Evolutionary conservation across 2,797 vertebrate species (phyloP).

Genomic region (Anas bahamensis): DNA sequence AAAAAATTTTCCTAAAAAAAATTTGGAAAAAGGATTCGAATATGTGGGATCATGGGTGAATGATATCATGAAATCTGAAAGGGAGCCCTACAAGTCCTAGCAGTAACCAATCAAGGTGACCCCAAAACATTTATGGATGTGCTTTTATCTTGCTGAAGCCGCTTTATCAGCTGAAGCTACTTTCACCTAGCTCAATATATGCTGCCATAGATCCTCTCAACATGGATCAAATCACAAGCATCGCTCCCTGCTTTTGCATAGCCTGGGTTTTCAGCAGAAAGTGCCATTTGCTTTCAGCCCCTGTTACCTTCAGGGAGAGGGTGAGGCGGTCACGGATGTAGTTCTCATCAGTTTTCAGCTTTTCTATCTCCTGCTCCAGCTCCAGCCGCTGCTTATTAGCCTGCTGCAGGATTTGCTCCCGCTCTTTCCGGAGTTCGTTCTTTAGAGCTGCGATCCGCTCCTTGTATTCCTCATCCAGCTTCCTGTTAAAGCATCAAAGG

Average conservation of each 20-base stretch:
- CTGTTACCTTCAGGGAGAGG: conserved; percentile 88
- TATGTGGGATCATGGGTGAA: accelerated
- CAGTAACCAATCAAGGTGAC: accelerated
- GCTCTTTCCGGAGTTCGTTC: conserved; percentile 85
- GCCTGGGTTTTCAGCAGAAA: background rate
- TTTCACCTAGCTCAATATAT: accelerated
- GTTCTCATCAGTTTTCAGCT: conserved; percentile 88
- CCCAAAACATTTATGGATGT: accelerated
- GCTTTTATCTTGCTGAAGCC: accelerated
- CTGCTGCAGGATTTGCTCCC: conserved; percentile 92
- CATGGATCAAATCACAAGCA: accelerated
- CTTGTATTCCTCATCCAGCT: conserved; percentile 92
- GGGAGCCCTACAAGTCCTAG: background rate
- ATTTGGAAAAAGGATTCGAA: background rate
- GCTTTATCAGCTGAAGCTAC: background rate
- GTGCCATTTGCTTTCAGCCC: accelerated
- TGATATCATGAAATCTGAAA: background rate
- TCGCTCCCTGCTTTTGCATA: accelerated
- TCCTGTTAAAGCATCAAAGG: conserved; percentile 72
- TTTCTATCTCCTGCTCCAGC: conserved; percentile 88
- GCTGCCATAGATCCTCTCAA: background rate
- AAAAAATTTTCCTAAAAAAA: background rate
- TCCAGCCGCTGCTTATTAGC: conserved; percentile 86
- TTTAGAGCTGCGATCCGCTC: conserved; percentile 83
- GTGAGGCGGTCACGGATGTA: conserved; percentile 89